phyloP scores from a whole-genome alignment of 1,140 invertebrate species.

The Centruroides sculpturatus region DNA sequence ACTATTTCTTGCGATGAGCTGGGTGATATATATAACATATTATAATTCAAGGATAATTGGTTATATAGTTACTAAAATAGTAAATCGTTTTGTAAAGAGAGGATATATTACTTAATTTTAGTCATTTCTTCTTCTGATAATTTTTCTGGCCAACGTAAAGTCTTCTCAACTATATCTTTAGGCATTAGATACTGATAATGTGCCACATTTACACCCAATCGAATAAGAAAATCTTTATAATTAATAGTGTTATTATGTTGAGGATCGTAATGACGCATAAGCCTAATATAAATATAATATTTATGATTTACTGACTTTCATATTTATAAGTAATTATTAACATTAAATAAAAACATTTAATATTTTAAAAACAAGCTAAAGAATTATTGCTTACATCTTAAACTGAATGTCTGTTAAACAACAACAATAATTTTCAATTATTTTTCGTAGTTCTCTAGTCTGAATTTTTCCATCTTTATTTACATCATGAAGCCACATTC shows the following conservation, averaged over 20 bases:
- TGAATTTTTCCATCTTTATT: constrained; percentile 13
- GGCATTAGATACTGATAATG: constrained; percentile 8
- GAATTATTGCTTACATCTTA: constrained; percentile 2
- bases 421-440: constrained; percentile 11
- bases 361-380: neutral
- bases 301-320: too few species aligned
- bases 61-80: constrained; percentile 70
- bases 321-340: neutral
- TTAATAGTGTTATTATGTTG: constrained; percentile 1
- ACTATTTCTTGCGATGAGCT: constrained; percentile 59
- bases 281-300: neutral
- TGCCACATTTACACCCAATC: constrained; percentile 8
- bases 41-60: constrained; percentile 88
- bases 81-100: constrained; percentile 61
- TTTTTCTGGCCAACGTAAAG: constrained; percentile 7
- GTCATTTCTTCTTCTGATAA: neutral
- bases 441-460: constrained; percentile 4
- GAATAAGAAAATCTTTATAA: constrained; percentile 10
- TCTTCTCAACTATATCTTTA: neutral
- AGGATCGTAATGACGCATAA: constrained; percentile 8
- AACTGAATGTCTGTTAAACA: constrained; percentile 5
- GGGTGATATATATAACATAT: constrained; percentile 88
- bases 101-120: constrained; percentile 32
- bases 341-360: neutral
- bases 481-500: constrained; percentile 9